These are phyloP conservation scores for Tricholaema leucomelas DNA, from an alignment of 2,113 vertebrate species.

Conservation along the genomic window DNA sequence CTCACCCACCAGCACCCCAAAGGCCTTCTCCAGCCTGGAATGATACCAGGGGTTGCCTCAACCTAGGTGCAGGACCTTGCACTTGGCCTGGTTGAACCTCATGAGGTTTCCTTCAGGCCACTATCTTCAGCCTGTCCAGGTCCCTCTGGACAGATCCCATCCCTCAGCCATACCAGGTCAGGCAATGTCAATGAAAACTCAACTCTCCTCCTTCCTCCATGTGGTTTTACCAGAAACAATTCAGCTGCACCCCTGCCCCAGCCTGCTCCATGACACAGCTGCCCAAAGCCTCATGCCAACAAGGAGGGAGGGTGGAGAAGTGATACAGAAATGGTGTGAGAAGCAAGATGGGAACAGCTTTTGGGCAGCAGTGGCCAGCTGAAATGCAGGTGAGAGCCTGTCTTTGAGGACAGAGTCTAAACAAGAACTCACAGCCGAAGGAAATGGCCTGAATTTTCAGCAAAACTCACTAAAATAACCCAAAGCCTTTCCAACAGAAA, in stretches of 20 bases:
- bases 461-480: neutral
- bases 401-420: neutral
- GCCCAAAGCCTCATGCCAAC: neutral
- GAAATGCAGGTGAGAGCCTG: accelerated
- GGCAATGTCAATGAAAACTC: no score
- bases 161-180: no score
- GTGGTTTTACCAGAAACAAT: neutral
- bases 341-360: neutral
- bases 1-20: no score
- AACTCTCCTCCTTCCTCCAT: neutral
- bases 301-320: neutral
- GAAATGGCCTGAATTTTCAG: neutral
- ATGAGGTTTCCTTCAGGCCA: no score
- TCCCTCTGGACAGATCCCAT: no score
- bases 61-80: no score
- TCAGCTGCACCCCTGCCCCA: neutral
- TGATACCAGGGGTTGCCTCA: no score
- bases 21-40: no score
- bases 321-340: accelerated
- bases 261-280: accelerated
- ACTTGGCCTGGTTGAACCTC: no score
- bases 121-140: no score
- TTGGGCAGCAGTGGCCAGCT: neutral
- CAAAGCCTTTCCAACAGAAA: no score
- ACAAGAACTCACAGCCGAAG: neutral